Conservation (phyloP, 2,797 vertebrate genomes). For the Anisognathus igniventris region DNA sequence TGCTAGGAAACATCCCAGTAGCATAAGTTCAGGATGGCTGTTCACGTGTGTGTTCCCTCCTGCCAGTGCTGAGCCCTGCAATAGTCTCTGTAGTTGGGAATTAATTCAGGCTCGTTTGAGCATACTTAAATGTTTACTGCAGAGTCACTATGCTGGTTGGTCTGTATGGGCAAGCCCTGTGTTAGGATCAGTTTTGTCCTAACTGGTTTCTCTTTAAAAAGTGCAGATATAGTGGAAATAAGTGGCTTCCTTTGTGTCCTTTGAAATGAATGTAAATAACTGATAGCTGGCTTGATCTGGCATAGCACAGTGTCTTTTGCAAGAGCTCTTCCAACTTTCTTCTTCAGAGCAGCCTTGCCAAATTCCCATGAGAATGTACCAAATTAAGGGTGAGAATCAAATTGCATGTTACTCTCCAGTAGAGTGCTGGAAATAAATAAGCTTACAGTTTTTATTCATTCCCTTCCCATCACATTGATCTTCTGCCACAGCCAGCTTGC, state of each 20-base stretch:
- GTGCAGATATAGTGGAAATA: constrained; percentile 25
- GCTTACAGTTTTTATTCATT: not conserved
- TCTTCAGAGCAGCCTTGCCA: constrained; percentile 39
- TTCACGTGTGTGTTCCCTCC: not conserved
- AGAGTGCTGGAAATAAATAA: not conserved
- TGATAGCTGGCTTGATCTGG: constrained; percentile 57
- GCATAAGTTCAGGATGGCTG: not conserved
- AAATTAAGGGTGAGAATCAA: constrained; percentile 31
- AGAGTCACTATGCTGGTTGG: not conserved
- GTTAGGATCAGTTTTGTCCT: not conserved
- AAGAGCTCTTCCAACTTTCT: constrained; percentile 37
- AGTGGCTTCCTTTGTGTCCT: constrained; percentile 43
- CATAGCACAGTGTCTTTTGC: not conserved
- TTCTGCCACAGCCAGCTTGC: not conserved
- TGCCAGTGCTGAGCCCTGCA: not conserved
- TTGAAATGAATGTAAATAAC: constrained; percentile 61
- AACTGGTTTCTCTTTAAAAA: constrained; percentile 10
- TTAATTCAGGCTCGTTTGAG: not conserved
- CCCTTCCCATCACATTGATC: not conserved
- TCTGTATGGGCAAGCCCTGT: not conserved
- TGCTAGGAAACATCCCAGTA: not conserved
- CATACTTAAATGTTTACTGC: not conserved
- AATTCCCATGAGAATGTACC: constrained; percentile 54
- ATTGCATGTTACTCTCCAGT: not conserved
- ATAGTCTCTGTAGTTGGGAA: not conserved